Base-by-base conservation (phyloP, 35 echinoderm and acorn worm genomes). In the Lytechinus pictus region DNA sequence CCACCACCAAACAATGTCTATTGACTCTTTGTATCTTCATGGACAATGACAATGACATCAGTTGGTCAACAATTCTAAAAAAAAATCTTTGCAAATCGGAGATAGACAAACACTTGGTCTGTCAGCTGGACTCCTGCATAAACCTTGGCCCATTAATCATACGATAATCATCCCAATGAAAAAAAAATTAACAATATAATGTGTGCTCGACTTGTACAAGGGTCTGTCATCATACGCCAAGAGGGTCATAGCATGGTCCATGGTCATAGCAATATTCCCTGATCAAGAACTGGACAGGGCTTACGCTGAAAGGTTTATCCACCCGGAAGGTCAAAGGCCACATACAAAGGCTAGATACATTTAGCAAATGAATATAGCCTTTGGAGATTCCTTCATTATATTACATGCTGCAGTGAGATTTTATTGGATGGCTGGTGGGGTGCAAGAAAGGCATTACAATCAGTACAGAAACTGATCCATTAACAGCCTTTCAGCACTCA, bases 321-420 rank as follows among this genome's bases (percentile, higher is more conserved):
- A 16, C 66, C 66, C 19, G n/a, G 66, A 79, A 79, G 66, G 66
- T 79, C 66, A 79, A 79, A 79, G 66, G 66, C 66, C 66, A 79
- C 66, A 71, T 79, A 79, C 66, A 79, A 79, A 79, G 66, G 66
- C 66, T 79, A 79, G 66, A 79, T 79, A 79, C 66, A 79, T 79
- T 79, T 19, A 1, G 66, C 66, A 79, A n/a, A 79, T 79, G 66
- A 24, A 79, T 79, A 24, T 24, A 79, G 19, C 66, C 19, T 79
- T 79, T 79, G 19, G 66, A 79, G 16, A 16, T 79, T 79, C 66
- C 66, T 79, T 24, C 66, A 79, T 79, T 79, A 79, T 5, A 79
- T 79, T 79, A 24, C 66, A 79, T 79, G 19, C 66, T 79, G 21
- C 66, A 79, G 16, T 79, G 66, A 79, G 12, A 79, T 79, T 79